These are phyloP conservation scores for Triplophysa dalaica DNA, from an alignment of 2,113 vertebrate species.

Conservation along the genomic window DNA sequence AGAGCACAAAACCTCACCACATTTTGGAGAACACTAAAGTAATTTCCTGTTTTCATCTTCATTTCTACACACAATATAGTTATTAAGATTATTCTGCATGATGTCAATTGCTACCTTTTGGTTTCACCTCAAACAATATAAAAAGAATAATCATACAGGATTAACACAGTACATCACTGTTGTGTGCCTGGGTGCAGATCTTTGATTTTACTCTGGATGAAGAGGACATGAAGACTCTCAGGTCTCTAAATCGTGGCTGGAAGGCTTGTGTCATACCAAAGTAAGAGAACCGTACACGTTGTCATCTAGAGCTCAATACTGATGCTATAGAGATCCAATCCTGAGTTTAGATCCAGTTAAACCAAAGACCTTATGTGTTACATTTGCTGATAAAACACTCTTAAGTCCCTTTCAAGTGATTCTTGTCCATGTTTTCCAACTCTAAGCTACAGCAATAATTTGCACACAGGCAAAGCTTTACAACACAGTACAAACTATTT, in stretches of 20 bases:
- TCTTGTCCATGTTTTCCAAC: too few relatives aligned
- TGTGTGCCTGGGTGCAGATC: conserved; percentile 62
- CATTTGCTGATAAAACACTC: too few relatives aligned
- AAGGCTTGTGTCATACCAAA: conserved; percentile 48
- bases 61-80: background rate
- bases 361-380: background rate
- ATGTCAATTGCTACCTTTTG: too few relatives aligned
- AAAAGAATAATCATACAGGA: background rate
- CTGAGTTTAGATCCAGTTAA: background rate
- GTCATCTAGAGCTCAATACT: background rate
- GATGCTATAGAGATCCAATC: too few relatives aligned
- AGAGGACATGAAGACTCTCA: conserved; percentile 67
- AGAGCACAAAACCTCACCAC: conserved; percentile 73
- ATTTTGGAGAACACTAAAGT: conserved; percentile 80
- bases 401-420: too few relatives aligned
- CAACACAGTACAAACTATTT: too few relatives aligned
- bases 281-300: conserved; percentile 56
- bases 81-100: too few relatives aligned
- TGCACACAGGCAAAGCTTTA: too few relatives aligned
- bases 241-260: conserved; percentile 69
- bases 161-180: background rate
- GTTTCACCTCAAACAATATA: background rate
- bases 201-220: conserved; percentile 73
- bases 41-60: background rate
- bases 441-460: too few relatives aligned